Conservation (phyloP, 2,797 vertebrate species). For the Brachyrhaphis roseni region DNA sequence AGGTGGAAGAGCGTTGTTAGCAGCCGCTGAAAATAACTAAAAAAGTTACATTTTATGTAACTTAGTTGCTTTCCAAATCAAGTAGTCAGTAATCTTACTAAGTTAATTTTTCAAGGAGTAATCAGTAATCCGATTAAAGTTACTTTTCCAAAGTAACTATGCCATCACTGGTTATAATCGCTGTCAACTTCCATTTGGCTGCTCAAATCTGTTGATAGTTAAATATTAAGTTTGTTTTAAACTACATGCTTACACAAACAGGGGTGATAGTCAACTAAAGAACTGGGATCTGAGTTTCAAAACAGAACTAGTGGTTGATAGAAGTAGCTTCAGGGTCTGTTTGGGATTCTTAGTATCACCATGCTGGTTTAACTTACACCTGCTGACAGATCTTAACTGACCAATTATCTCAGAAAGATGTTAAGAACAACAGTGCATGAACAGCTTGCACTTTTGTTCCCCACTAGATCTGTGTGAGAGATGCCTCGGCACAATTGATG, state of each 20-base stretch:
- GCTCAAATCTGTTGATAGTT: not conserved
- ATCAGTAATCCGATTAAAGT: too few species aligned
- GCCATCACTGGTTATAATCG: not conserved
- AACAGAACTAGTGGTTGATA: not conserved
- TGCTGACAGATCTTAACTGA: not conserved
- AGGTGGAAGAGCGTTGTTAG: too few species aligned
- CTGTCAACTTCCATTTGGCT: not conserved
- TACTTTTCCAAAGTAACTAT: too few species aligned
- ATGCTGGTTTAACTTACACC: not conserved
- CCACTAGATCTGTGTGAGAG: not conserved
- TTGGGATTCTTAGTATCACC: not conserved
- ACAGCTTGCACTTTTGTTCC: not conserved
- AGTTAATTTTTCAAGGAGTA: too few species aligned
- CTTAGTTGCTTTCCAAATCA: too few species aligned
- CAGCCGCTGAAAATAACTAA: too few species aligned
- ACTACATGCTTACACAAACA: not conserved
- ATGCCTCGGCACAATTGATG: not conserved
- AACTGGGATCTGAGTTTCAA: not conserved
- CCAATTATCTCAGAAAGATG: not conserved
- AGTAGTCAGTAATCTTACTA: too few species aligned
- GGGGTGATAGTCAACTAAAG: not conserved
- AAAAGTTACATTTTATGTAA: too few species aligned
- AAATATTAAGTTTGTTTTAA: not conserved
- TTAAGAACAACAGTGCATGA: not conserved
- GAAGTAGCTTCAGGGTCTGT: not conserved